Evolutionary conservation across 30 jellyfish, hydroid and myxozoan genomes (phyloP), one percentile per base, ranked within the genome.

Genomic region (Chironex yamaguchii): DNA sequence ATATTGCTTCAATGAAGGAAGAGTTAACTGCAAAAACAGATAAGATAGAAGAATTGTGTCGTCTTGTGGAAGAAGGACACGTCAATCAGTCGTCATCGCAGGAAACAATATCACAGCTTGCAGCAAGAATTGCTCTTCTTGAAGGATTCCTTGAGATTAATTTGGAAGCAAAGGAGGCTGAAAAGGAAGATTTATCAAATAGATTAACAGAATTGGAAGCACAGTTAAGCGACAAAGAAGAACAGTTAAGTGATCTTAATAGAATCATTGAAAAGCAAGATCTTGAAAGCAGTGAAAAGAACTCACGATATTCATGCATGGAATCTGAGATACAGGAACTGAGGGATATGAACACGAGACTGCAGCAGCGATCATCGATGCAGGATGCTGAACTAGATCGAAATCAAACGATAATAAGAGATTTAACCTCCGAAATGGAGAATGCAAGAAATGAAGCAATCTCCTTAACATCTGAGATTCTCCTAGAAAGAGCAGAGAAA

Each of bases 311-410:
- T 6, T 9, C 17, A 42, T 9, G 13, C 17, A 6, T 42, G 13
- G 58, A 42, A 42, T 6, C 9, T 6, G 58, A 66, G 48, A 27
- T 66, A 0, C 49, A 28, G 11, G 13, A 2, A 4, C 30, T 67
- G 29, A 0, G 3, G 23, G 23, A 49, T 3, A 48, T 3, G 26
- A 34, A 24, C 2, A 50, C 53, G 4, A 34, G 67, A 33, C 66
- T 36, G 4, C 49, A 68, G 27, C 28, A 9, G 1, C 3, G 26
- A 4, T 2, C 25, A 25, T 23, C 36, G 14, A 1, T 6, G 2
- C 62, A 66, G 53, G 65, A 58, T 35, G 82, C 71, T 29, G 33
- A 84, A 42, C 33, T 83, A 12, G 77, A 71, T 13, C 20, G 58
- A 30, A 42, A 28, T 0, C 28, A 29, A 22, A n/a, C 23, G 4